These are phyloP conservation scores for Drosophila limbata DNA, from an alignment of 2,888 invertebrate species.

Conservation along the genomic window DNA sequence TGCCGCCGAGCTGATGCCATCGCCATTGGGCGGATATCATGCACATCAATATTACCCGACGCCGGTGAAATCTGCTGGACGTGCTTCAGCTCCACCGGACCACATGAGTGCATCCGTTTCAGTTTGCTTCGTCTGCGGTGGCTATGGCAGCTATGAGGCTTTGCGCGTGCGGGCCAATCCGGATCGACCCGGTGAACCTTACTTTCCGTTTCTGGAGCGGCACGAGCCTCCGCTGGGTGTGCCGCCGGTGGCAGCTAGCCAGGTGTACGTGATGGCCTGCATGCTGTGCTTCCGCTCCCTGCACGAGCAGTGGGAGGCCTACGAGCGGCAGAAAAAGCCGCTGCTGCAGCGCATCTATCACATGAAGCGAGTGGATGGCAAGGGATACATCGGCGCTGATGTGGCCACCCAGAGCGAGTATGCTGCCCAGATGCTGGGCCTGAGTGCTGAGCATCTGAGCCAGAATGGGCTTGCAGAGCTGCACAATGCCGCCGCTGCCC, in stretches of 20 bases:
- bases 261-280: conserved; percentile 90
- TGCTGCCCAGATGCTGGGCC: conserved; percentile 94
- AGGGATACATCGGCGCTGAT: conserved; percentile 95
- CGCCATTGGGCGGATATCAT: conserved; percentile 53
- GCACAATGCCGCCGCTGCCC: conserved; percentile 48
- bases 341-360: conserved; percentile 95
- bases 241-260: conserved; percentile 84
- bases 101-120: conserved; percentile 84
- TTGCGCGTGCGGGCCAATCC: conserved; percentile 89
- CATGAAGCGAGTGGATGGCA: conserved; percentile 96
- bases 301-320: conserved; percentile 96
- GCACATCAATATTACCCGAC: conserved; percentile 59
- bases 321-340: conserved; percentile 94
- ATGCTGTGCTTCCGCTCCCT: conserved; percentile 94
- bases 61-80: conserved; percentile 53
- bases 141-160: conserved; percentile 88
- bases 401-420: conserved; percentile 96
- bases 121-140: conserved; percentile 91
- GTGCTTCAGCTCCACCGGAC: conserved; percentile 67
- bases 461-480: conserved; percentile 71
- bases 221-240: conserved; percentile 93
- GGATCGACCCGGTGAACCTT: conserved; percentile 91
- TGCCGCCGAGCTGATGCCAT: conserved; percentile 62
- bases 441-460: conserved; percentile 87
- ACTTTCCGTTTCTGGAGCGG: conserved; percentile 96